Percentiles rank a stretch among this genome's conserved stretches.
Evolutionary conservation across 35 echinoderm and acorn worm species (phyloP).

Genomic region (Ophiothrix spiculata): DNA sequence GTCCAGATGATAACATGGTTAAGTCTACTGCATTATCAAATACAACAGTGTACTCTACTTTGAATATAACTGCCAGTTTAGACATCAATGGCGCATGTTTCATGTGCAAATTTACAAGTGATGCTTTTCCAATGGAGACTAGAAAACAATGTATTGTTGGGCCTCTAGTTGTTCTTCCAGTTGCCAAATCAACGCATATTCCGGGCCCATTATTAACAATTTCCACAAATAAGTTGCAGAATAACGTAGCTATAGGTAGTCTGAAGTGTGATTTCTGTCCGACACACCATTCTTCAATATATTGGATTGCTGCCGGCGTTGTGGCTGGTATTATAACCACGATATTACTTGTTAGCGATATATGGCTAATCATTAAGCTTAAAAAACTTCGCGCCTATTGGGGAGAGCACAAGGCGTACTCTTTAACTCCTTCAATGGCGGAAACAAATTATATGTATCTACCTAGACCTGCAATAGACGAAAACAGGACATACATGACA

Average conservation of each 20-base stretch:
- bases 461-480: not conserved
- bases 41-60: not conserved
- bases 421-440: not conserved
- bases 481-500: not conserved
- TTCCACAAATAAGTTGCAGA: not conserved
- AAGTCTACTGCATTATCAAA: not conserved
- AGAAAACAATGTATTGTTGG: not conserved
- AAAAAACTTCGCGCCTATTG: not conserved
- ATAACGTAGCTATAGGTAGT: not conserved
- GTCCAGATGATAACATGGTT: too few species aligned
- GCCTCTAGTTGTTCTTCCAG: not conserved
- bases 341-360: not conserved
- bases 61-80: not conserved
- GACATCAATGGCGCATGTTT: not conserved
- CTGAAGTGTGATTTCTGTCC: not conserved
- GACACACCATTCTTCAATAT: not conserved
- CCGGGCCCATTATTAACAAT: not conserved
- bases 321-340: not conserved
- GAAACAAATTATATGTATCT: conserved; percentile 6
- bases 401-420: not conserved
- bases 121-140: not conserved
- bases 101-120: not conserved
- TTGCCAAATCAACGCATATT: not conserved
- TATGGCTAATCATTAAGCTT: not conserved
- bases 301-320: not conserved